These are phyloP conservation scores for Andrena fulva DNA, from an alignment of 2,888 invertebrate species.

Conservation along the genomic window DNA sequence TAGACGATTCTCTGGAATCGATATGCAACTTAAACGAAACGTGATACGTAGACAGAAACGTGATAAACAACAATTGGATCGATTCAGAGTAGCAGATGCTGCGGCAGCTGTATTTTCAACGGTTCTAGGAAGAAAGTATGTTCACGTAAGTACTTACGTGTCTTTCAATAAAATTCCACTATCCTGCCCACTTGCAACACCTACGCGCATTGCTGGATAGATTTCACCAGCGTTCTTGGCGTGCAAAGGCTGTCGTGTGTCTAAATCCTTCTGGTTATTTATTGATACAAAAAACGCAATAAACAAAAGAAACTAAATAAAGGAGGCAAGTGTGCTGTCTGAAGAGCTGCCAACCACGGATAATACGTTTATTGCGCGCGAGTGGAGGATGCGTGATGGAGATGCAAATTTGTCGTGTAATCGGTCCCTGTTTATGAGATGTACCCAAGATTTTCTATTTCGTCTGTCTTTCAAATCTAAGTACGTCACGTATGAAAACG, in stretches of 20 bases:
- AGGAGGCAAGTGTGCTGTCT: too few relatives aligned
- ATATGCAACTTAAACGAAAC: not conserved
- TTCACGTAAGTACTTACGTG: constrained; percentile 5
- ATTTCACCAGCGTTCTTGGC: constrained; percentile 13
- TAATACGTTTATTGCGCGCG: too few relatives aligned
- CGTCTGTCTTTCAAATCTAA: too few relatives aligned
- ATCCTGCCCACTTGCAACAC: constrained; percentile 25
- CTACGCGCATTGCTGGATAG: constrained; percentile 9
- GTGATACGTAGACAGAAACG: not conserved
- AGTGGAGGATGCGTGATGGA: too few relatives aligned
- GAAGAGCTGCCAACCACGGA: too few relatives aligned
- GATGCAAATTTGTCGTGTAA: too few relatives aligned
- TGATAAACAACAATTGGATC: constrained; percentile 1
- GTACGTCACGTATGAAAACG: too few relatives aligned
- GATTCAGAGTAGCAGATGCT: not conserved
- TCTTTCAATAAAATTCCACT: constrained; percentile 26
- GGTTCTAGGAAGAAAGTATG: not conserved
- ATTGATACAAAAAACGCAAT: too few relatives aligned
- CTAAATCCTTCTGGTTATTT: not conserved
- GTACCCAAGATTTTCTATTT: too few relatives aligned
- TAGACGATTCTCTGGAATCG: not conserved
- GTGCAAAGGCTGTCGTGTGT: not conserved
- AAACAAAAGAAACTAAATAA: too few relatives aligned
- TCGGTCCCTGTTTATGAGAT: too few relatives aligned
- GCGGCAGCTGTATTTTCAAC: not conserved